Conservation (phyloP, 2,797 vertebrate species). For the Neosilurus hyrtlii region DNA sequence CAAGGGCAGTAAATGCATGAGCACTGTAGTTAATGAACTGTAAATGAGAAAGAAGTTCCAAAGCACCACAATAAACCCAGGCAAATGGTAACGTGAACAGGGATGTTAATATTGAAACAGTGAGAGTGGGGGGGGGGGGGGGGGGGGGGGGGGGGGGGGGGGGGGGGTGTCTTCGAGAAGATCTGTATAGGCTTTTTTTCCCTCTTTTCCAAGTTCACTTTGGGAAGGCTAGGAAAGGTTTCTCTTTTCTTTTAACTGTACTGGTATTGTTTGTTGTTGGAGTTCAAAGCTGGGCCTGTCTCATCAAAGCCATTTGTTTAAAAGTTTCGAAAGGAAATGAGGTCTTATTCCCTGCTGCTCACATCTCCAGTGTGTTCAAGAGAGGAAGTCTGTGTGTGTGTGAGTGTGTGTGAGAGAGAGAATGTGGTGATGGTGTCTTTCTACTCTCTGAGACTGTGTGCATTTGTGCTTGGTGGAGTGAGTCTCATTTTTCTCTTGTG, state of each 20-base stretch:
- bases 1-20: slow-evolving; percentile 37
- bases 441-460: background rate
- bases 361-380: slow-evolving; percentile 55
- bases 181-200: slow-evolving; percentile 53
- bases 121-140: background rate
- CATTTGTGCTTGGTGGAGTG: slow-evolving; percentile 17
- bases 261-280: slow-evolving; percentile 73
- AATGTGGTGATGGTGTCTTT: background rate
- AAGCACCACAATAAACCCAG: background rate
- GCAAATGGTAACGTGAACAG: slow-evolving; percentile 6
- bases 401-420: slow-evolving; percentile 10
- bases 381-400: slow-evolving; percentile 46
- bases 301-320: slow-evolving; percentile 71
- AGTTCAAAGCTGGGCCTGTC: slow-evolving; percentile 71
- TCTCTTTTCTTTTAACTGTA: slow-evolving; percentile 60
- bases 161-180: slow-evolving; percentile 52
- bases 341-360: slow-evolving; percentile 63
- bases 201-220: background rate
- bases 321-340: slow-evolving; percentile 72
- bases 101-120: background rate
- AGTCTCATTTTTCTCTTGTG: slow-evolving; percentile 14
- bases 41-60: background rate
- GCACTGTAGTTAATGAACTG: background rate
- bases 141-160: background rate
- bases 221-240: slow-evolving; percentile 45